These are phyloP conservation scores for Sorex maritimensis DNA, from an alignment of 2,797 vertebrate species.

Conservation along the genomic window DNA sequence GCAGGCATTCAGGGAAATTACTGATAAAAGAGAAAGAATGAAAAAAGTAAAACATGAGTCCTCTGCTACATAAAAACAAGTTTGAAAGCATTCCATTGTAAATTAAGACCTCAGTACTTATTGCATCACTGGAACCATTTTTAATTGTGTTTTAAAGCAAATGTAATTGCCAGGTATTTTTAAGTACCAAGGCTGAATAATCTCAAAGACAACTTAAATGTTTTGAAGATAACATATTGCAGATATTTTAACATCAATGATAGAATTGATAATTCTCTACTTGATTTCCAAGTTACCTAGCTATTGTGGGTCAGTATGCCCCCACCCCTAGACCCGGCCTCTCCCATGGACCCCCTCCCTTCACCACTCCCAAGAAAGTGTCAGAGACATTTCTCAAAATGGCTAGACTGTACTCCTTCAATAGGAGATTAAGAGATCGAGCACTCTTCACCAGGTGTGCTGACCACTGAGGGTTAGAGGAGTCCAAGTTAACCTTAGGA, in stretches of 20 bases:
- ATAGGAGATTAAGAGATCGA: too few relatives aligned
- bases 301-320: neutral
- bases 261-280: neutral
- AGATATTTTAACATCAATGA: neutral
- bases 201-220: neutral
- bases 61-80: constrained; percentile 16
- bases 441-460: too few relatives aligned
- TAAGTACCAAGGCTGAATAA: constrained; percentile 61
- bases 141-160: constrained; percentile 60
- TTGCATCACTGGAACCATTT: constrained; percentile 29
- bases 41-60: neutral
- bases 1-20: constrained; percentile 27
- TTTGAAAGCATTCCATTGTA: constrained; percentile 1
- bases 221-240: constrained; percentile 7
- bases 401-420: too few relatives aligned
- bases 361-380: too few relatives aligned
- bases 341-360: too few relatives aligned
- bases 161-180: constrained; percentile 55
- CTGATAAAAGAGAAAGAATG: neutral
- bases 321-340: too few relatives aligned
- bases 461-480: too few relatives aligned
- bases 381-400: too few relatives aligned
- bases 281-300: neutral
- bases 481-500: too few relatives aligned
- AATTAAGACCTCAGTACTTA: constrained; percentile 35